Base-by-base conservation (phyloP, 2,888 invertebrate species). In the Drosophila planitibia region DNA sequence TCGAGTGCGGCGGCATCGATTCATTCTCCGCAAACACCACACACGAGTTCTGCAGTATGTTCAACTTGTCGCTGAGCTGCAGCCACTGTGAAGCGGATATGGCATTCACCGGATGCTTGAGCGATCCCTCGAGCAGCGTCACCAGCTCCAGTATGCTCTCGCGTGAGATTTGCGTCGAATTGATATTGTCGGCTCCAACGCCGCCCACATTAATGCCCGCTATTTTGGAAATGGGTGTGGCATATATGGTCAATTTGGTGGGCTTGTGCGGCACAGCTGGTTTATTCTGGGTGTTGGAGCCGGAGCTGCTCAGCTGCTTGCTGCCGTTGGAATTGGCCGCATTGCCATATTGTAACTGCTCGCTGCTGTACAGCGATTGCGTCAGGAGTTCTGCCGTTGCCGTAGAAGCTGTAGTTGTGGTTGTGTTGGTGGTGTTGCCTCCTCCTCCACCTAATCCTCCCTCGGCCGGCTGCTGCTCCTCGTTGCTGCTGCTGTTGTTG, bases 1-100 rank as follows among this genome's bases (percentile, higher is more conserved):
- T 97, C 59, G 97, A 96, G 91, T 98, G 97, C 25, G 97, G 97
- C 16, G 97, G 96, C 89, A 97, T 96, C 22, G 95, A 94, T 70
- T 95, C 95, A 79, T 95, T 95, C 84, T 98, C 98, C 22, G 97
- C 97, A 90, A 97, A 97, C 82, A 96, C 96, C 87, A 96, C 95
- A 94, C 98, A 98, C 80, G 96, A 96, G 28, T 96, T 96, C 91
- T 97, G 97, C 87, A 98, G 95, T 80, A 96, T 95, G 83, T 97
- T 96, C 59, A 97, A 95, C 92, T 97, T 96, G 90, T 97, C 97
- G 19, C 97, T 96, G 33, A 97, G 93, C 85, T 97, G 96, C 70
- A 97, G 94, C 95, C 97, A 97, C 78, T 96, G 96, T n/a, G 96
- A 95, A 53, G 96, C 95, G 0, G 93, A 92, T 49, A 94, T 93